Evolutionary conservation across 2,113 vertebrate genomes (phyloP).

Genomic region (Heterotis niloticus): DNA sequence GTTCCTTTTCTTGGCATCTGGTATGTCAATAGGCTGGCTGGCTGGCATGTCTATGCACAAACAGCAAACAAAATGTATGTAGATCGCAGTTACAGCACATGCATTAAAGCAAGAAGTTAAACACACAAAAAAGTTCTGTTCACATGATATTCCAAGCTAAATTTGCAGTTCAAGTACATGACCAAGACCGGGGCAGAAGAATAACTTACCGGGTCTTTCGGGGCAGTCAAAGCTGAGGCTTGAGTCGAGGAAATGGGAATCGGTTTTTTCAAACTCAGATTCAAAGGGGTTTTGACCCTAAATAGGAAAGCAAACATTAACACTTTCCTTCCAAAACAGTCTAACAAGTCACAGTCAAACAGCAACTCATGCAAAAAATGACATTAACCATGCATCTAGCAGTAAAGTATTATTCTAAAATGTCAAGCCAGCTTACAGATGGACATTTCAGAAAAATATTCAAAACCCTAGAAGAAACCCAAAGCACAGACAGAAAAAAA

Average conservation of each 20-base stretch:
- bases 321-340: background rate
- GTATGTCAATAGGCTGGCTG: slow-evolving; percentile 94
- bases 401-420: background rate
- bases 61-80: background rate
- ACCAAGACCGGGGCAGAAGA: background rate
- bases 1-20: slow-evolving; percentile 89
- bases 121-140: background rate
- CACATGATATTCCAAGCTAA: background rate
- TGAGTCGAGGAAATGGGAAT: slow-evolving; percentile 73
- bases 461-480: background rate
- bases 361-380: background rate
- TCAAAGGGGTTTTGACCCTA: slow-evolving; percentile 94
- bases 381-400: background rate
- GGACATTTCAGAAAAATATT: background rate
- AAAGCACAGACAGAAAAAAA: background rate
- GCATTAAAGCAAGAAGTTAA: background rate
- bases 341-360: background rate
- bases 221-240: slow-evolving; percentile 83
- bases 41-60: slow-evolving; percentile 76
- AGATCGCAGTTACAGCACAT: background rate
- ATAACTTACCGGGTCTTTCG: slow-evolving; percentile 76
- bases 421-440: background rate
- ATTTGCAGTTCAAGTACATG: no score
- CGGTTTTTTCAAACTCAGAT: slow-evolving; percentile 73
- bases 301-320: background rate